Evolutionary conservation across 2,888 invertebrate species (phyloP).

Genomic region (Trichogramma evanescens): DNA sequence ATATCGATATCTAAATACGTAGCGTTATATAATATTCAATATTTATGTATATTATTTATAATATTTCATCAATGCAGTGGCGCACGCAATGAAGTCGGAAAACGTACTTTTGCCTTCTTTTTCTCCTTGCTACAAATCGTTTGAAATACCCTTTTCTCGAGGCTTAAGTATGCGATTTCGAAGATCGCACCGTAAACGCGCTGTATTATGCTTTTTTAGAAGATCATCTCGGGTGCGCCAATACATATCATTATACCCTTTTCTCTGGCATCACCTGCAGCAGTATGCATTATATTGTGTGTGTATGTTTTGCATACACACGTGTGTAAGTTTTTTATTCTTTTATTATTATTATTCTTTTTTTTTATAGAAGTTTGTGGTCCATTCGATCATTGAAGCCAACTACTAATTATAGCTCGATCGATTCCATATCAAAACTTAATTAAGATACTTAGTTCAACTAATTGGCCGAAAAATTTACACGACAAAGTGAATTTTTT

Average conservation of each 20-base stretch:
- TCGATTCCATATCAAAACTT: slow-evolving; percentile 7
- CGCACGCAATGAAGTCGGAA: too few species aligned
- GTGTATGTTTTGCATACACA: background rate
- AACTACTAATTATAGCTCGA: slow-evolving; percentile 8
- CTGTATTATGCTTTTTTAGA: too few species aligned
- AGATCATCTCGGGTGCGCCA: too few species aligned
- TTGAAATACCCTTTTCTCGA: too few species aligned
- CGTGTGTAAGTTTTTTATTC: background rate
- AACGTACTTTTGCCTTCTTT: too few species aligned
- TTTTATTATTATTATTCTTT: too few species aligned
- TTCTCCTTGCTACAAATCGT: too few species aligned
- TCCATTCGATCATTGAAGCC: slow-evolving; percentile 14
- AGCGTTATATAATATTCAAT: slow-evolving; percentile 1
- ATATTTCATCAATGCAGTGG: too few species aligned
- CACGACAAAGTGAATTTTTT: background rate
- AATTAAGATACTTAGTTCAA: background rate
- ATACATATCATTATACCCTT: background rate
- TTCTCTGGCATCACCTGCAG: slow-evolving; percentile 1
- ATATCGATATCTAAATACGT: too few species aligned
- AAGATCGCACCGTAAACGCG: too few species aligned
- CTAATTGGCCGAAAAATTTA: slow-evolving; percentile 4
- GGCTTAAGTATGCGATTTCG: too few species aligned
- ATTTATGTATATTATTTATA: slow-evolving; percentile 7
- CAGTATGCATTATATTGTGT: too few species aligned
- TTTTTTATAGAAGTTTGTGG: background rate